Evolutionary conservation across 2,888 invertebrate genomes (phyloP), one percentile per base, ranked within the genome.

Genomic region (Digitonthophagus gazella): DNA sequence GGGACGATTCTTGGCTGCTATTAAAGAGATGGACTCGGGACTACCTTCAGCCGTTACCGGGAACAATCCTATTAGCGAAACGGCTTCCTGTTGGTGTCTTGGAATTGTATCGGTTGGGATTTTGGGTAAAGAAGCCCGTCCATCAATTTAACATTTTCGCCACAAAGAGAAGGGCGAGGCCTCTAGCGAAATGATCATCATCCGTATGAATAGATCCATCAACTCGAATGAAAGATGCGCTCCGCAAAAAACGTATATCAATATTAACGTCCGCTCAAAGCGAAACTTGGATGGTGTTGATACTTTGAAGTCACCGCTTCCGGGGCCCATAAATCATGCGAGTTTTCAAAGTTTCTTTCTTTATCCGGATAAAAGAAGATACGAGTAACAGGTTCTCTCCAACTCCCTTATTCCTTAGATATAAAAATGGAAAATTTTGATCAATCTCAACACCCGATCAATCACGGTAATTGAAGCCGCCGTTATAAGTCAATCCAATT

Each of bases 401-500:
- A 44, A 44, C 3, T 44, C 11, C 3, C 6, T 8, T 8, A 44
- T 44, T 44, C 11, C 6, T 44, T 44, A 8, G 28, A 2, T 8
- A 44, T 44, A 44, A 44, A 44, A 44, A 6, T 5, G 28, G 11
- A n/a, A n/a, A n/a, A n/a, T n/a, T 44, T 44, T 44, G 3, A 44
- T n/a, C n/a, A n/a, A n/a, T 44, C 11, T 44, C 11, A 44, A 5
- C 3, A 44, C 28, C 3, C 11, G 11, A 44, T 44, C 28, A 44
- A 11, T 44, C 28, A 44, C 8, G 28, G 28, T 44, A 44, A 44
- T 44, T 44, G 28, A 11, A 11, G 1, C 11, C 11, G 28, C 58
- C n/a, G 19, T 58, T 58, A 58, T 19, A 65, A 63, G 54, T 66
- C 61, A 55, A 68, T 66, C 61, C 63, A 68, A 68, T 68, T 68